Base-by-base conservation (phyloP, 1,140 invertebrate genomes). In the Cydia strobilella region DNA sequence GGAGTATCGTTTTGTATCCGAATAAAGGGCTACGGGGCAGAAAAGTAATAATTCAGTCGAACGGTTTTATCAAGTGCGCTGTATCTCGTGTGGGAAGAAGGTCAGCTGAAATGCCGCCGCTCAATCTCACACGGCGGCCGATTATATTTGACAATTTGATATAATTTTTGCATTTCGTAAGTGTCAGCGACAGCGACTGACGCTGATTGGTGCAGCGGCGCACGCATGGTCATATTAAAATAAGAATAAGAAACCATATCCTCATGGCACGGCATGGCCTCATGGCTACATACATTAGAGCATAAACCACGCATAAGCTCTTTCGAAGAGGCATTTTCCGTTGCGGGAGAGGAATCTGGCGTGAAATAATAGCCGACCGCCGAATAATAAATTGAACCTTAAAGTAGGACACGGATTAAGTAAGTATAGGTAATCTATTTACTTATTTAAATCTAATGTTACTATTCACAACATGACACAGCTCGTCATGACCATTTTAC, bases 41-140 rank as follows among this genome's bases (percentile, higher is more conserved):
- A 66, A 66, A 66, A 31, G 63, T 66, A 66, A 66, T 66, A 66
- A 66, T 66, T 66, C 63, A 66, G 63, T 35, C 27, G 27, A 66
- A 31, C 31, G 27, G 63, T 66, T 66, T 66, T 66, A 66, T 35
- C 27, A 35, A 66, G 63, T 66, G 18, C 20, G 25, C 63, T 66
- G 63, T 12, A 35, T 35, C 27, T 66, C 63, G 27, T 35, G 63
- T 66, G 15, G 51, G 15, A 7, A 18, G 51, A 54, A 18, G 15
- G 63, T 66, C 63, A 15, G 15, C 31, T 18, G 51, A 18, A 18
- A 18, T 18, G 15, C 51, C 51, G 51, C 15, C 51, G n/a, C n/a
- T 20, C 51, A 45, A 45, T 45, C 2, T 54, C 51, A 54, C 51
- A 20, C n/a, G 51, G n/a, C 13, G 10, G 42, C 10, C 35, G 42